Evolutionary conservation across 2,888 invertebrate genomes (phyloP), one percentile per base, ranked within the genome.

Genomic region (Iselma pallidipennis): DNA sequence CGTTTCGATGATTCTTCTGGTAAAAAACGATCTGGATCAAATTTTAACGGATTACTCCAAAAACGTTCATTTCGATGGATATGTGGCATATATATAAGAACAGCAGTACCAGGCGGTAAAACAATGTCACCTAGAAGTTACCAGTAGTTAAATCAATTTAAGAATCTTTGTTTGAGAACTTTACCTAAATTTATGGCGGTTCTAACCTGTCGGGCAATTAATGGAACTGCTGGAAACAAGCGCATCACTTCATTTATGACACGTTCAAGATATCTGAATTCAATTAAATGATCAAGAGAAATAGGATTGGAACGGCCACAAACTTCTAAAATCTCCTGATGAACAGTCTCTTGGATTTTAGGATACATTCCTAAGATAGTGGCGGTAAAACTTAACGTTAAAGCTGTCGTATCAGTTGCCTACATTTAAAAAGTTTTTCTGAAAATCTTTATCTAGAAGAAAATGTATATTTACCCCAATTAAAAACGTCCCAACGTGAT

Each of bases 11-110:
- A 77, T 67, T 79, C 77, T 66, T 86, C 85, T 0, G 84, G 83
- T n/a, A 83, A 71, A 69, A 87, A 87, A 45, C 86, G 73, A 67
- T 86, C 86, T 0, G 87, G 87, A 61, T 84, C 77, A 74, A 86
- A 87, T 48, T 69, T 71, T 49, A 86, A 81, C 0, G 85, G 86
- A 62, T 87, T 83, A 0, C 83, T 85, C 82, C 85, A 88, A 51
- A 83, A 76, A 45, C 73, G 73, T 60, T 82, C 79, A 28, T 85
- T 83, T 37, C 84, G 77, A 67, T 88, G 88, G 55, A 84, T 75
- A 21, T 78, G 71, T n/a, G n/a, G 68, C 80, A 82, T 78, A 49
- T 2, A 85, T 72, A 1, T 79, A 85, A 55, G 82, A 79, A 0
- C 82, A 81, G n/a, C n/a, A 19, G 83, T 81, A 2, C 84, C 85